Evolutionary conservation across 2,888 invertebrate species (phyloP).

Genomic region (Dexiosoma caninum): DNA sequence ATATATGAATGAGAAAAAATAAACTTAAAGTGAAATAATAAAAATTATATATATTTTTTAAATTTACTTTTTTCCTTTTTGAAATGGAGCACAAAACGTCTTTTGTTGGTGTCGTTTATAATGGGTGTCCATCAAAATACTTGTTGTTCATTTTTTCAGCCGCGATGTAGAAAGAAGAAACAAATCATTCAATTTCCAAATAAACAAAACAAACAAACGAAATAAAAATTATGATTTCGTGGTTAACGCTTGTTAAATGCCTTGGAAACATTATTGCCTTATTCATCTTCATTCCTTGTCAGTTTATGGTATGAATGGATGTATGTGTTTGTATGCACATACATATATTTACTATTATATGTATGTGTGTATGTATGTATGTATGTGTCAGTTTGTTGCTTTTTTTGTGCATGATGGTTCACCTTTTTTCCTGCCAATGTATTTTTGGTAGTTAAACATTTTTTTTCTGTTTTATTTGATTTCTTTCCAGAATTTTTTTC

Average conservation of each 20-base stretch:
- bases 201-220: constrained; percentile 8
- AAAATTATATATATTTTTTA: too few relatives aligned
- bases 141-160: constrained; percentile 17
- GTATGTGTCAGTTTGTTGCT: neutral
- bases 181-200: constrained; percentile 59
- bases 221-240: constrained; percentile 51
- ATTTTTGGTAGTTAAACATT: constrained; percentile 19
- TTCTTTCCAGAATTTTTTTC: constrained; percentile 33
- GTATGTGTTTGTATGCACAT: too few relatives aligned
- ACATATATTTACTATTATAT: too few relatives aligned
- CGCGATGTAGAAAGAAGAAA: constrained; percentile 5
- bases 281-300: constrained; percentile 62
- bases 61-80: too few relatives aligned
- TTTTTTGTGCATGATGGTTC: constrained; percentile 12
- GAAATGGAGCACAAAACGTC: constrained; percentile 35
- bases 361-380: too few relatives aligned
- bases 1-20: neutral
- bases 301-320: constrained; percentile 48
- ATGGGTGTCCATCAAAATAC: constrained; percentile 62
- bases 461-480: constrained; percentile 44
- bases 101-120: constrained; percentile 60
- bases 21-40: constrained; percentile 40
- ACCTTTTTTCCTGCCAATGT: neutral
- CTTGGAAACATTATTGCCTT: constrained; percentile 57
- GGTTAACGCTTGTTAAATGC: constrained; percentile 64